Percentiles rank a stretch among this genome's conserved stretches.
phyloP scores from a whole-genome alignment of 2,113 vertebrate species.

The Morone chrysops region DNA sequence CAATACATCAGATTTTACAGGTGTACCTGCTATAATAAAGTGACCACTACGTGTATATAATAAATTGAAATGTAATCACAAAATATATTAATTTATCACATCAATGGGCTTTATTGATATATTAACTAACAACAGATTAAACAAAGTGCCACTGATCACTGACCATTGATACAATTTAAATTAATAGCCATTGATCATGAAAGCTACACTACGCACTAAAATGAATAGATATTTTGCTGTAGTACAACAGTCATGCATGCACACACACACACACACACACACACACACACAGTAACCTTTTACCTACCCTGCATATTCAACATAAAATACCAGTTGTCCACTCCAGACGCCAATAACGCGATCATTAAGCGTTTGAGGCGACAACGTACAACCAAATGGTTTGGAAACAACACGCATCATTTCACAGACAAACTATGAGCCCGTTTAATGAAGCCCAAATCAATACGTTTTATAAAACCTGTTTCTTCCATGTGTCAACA shows the following conservation, averaged over 20 bases:
- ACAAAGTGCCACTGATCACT: background rate
- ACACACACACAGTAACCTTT: constrained; percentile 7
- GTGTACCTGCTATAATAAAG: background rate
- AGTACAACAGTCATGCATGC: background rate
- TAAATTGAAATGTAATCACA: background rate
- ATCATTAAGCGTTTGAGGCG: constrained; percentile 38
- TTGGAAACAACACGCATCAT: background rate
- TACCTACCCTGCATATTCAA: background rate
- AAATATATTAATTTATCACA: background rate
- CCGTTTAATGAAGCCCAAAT: constrained; percentile 32
- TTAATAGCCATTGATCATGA: constrained; percentile 31
- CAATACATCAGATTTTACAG: background rate
- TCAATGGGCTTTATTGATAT: background rate
- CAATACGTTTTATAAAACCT: background rate
- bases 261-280: background rate
- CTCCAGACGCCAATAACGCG: background rate
- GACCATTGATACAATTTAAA: constrained; percentile 7
- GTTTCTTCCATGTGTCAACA: background rate
- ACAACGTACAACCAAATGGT: constrained; percentile 4
- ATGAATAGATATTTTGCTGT: constrained; percentile 42
- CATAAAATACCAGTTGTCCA: background rate
- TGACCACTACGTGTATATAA: too few relatives aligned
- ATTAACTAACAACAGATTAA: background rate
- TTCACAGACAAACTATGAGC: constrained; percentile 18
- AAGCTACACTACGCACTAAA: constrained; percentile 3